Base-by-base conservation (phyloP, 2,888 invertebrate genomes). In the Drepana falcataria region DNA sequence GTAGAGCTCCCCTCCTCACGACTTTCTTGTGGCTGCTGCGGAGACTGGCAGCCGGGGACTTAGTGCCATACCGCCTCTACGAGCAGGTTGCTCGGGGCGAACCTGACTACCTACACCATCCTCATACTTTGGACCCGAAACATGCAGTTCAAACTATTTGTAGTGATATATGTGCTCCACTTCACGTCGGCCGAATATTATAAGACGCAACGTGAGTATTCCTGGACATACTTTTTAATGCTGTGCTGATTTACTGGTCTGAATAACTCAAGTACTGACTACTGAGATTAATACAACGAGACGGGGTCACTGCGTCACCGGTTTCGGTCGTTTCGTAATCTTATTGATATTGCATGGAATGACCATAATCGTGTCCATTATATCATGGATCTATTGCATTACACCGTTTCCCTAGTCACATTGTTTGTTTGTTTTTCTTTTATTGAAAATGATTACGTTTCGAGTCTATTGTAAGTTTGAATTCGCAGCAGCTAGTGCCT, bases 201-300 rank as follows among this genome's bases (percentile, higher is more conserved):
- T 69, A 88, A 82, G 68, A 84, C 84, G 59, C 88, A 87, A 78
- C 91, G 91, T 91, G 74, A 89, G 91, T 91, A 71, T 68, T 73
- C 70, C 76, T 68, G 57, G 60, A 62, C 59, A 62, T 49, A 55
- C 47, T 52, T 64, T 44, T 44, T 66, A 67, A 60, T 61, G 55
- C 54, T 55, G 62, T 59, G 59, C 60, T 55, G 61, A 56, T 59
- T 5, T 34, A 40, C 4, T 51, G 34, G 33, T 47, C 7, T 6
- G 4, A 35, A 54, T 44, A 9, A n/a, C n/a, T n/a, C n/a, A n/a
- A n/a, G n/a, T 9, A 53, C 54, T 52, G 49, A 55, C 56, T 63
- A 61, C 49, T 58, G 61, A 61, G 59, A 69, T 71, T 70, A 69
- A 71, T 66, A 67, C 44, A 66, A 67, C 49, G 51, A 47, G 21